Conservation (phyloP, 2,113 vertebrate species). For the Origma solitaria region DNA sequence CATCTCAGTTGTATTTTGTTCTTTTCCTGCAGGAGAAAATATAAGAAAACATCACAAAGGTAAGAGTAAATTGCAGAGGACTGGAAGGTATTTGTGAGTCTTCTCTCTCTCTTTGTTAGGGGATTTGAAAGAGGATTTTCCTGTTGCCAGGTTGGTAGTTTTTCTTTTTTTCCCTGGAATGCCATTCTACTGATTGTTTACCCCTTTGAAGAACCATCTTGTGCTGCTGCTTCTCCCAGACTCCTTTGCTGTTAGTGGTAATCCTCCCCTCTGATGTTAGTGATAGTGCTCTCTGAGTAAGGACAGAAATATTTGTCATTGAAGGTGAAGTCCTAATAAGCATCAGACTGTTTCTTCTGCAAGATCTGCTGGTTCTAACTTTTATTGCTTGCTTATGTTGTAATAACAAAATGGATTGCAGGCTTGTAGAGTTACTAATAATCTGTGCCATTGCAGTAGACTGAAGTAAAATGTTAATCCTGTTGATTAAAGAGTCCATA, state of each 20-base stretch:
- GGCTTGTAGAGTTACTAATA: not conserved
- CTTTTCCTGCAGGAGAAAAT: constrained; percentile 91
- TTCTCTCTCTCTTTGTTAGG: not conserved
- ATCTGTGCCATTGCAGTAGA: not conserved
- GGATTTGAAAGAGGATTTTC: not conserved
- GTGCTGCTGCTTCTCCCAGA: not conserved
- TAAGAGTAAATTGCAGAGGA: constrained; percentile 75
- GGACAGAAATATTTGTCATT: not conserved
- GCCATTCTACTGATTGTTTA: not conserved
- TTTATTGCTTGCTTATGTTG: not conserved
- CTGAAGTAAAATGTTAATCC: not conserved
- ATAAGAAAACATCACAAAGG: constrained; percentile 99
- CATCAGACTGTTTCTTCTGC: not conserved
- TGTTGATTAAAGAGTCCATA: not conserved
- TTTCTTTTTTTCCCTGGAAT: not conserved
- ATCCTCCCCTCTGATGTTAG: not conserved
- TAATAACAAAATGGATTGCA: not conserved
- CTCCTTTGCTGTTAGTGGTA: not conserved
- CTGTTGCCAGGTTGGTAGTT: not conserved
- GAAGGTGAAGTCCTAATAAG: constrained; percentile 26
- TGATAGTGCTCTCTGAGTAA: not conserved
- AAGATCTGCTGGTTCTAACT: not conserved
- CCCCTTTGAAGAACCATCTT: not conserved
- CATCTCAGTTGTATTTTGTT: constrained; percentile 69
- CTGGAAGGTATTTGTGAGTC: constrained; percentile 4